phyloP scores from a whole-genome alignment of 2,888 invertebrate genomes.

The Nephrocerus scutellatus region DNA sequence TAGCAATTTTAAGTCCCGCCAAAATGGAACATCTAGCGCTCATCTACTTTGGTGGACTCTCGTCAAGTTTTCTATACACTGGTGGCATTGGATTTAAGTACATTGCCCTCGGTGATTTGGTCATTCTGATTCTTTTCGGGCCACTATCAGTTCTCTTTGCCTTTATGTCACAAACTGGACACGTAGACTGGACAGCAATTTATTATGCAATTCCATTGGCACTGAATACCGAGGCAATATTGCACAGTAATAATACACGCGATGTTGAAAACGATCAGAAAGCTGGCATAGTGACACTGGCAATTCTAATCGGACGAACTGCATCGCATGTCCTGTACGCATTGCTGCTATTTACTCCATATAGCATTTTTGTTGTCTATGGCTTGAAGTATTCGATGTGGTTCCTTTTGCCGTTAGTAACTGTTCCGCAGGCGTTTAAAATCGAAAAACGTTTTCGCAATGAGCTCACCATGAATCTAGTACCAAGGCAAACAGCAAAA shows the following conservation, averaged over 20 bases:
- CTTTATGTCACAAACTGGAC: slow-evolving; percentile 86
- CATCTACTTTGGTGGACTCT: slow-evolving; percentile 90
- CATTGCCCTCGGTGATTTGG: slow-evolving; percentile 87
- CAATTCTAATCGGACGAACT: slow-evolving; percentile 87
- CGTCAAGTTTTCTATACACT: slow-evolving; percentile 92
- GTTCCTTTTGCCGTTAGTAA: slow-evolving; percentile 83
- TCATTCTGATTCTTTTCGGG: slow-evolving; percentile 88
- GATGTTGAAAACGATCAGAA: slow-evolving; percentile 81
- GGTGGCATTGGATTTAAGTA: slow-evolving; percentile 94
- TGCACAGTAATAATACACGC: slow-evolving; percentile 91
- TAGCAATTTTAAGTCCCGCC: slow-evolving; percentile 76
- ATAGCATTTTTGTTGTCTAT: slow-evolving; percentile 79
- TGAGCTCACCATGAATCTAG: slow-evolving; percentile 67
- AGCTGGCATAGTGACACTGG: slow-evolving; percentile 89
- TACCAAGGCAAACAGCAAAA: slow-evolving; percentile 83
- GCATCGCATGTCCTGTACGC: slow-evolving; percentile 88
- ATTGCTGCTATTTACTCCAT: slow-evolving; percentile 82
- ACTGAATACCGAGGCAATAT: slow-evolving; percentile 87
- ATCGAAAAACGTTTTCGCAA: slow-evolving; percentile 83
- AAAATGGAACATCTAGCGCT: slow-evolving; percentile 91
- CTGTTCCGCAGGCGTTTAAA: slow-evolving; percentile 80
- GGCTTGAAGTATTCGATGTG: slow-evolving; percentile 77
- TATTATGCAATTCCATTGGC: slow-evolving; percentile 92
- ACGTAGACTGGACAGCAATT: slow-evolving; percentile 83
- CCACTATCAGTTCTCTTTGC: slow-evolving; percentile 91